Base-by-base conservation (phyloP, 2,888 invertebrate species). In the Anaspis maculata region DNA sequence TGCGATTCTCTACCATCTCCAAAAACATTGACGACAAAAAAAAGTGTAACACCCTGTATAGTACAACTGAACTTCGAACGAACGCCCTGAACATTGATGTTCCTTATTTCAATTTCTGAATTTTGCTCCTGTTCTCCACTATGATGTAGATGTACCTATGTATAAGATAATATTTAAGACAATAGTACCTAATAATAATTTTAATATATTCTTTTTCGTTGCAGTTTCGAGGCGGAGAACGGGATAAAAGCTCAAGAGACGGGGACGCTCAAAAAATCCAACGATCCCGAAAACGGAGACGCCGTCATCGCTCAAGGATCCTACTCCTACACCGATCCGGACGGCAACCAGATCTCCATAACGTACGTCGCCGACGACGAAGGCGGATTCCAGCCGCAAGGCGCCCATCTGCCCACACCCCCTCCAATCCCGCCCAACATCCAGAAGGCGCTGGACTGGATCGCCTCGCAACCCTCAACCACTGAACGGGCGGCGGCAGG, bases 191-290 rank as follows among this genome's bases (percentile, higher is more conserved):
- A n/a, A n/a, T n/a, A n/a, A n/a, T n/a, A n/a, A n/a, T n/a, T n/a
- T n/a, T n/a, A n/a, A n/a, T n/a, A n/a, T n/a, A n/a, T n/a, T n/a
- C n/a, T n/a, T n/a, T n/a, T n/a, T n/a, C n/a, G n/a, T n/a, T n/a
- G n/a, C 60, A 86, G 86, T 58, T 86, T 77, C 56, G 85, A 86
- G 68, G 79, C 85, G 12, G 84, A 80, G 37, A 86, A 86, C 56
- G 84, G 84, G 35, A 86, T 86, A 36, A 80, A 84, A 58, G 83
- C 81, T 1, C 79, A 86, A 57, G 86, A 86, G 65, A 74, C 76
- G 10, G 86, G 86, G 10, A 78, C 81, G 14, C 61, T 86, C 49
- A 85, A 85, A 67, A 79, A 80, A 56, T 77, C 79, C 5, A 73
- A 71, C 30, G 73, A 79, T 29, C 73, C 83, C 1, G 80, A 84